These are phyloP conservation scores for Malurus cyaneus DNA, from an alignment of 2,113 vertebrate species.

Conservation along the genomic window DNA sequence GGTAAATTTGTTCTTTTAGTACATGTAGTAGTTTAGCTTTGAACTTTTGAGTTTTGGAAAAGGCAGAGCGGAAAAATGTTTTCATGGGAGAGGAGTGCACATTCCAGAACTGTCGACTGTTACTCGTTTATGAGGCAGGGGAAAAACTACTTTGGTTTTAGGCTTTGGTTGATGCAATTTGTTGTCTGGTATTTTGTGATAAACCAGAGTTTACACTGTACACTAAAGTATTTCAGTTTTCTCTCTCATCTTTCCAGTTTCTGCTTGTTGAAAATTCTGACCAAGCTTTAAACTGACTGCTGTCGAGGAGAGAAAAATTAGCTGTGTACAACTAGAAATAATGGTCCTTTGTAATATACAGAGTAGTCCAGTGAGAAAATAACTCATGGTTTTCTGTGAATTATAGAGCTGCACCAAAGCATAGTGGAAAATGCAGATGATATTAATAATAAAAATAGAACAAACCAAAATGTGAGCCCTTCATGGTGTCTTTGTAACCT, in stretches of 20 bases:
- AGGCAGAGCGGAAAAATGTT: slow-evolving; percentile 72
- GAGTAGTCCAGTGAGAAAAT: background rate
- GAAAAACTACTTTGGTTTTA: background rate
- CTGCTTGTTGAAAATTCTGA: background rate
- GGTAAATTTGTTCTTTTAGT: slow-evolving; percentile 75
- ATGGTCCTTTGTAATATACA: background rate
- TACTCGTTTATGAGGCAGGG: slow-evolving; percentile 25
- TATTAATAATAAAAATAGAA: background rate
- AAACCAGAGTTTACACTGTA: slow-evolving; percentile 21
- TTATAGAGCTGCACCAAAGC: background rate
- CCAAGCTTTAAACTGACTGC: background rate
- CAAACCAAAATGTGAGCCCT: background rate
- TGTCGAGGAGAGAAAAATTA: background rate
- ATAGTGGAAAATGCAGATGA: background rate
- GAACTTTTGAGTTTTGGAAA: slow-evolving; percentile 76
- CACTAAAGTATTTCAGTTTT: slow-evolving; percentile 1
- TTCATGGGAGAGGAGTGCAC: slow-evolving; percentile 65
- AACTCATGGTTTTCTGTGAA: background rate
- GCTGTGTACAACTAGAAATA: background rate
- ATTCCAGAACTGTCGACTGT: slow-evolving; percentile 66
- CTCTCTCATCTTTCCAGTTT: background rate
- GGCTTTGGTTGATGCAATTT: slow-evolving; percentile 36
- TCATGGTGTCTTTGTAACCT: background rate
- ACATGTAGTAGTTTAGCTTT: slow-evolving; percentile 74
- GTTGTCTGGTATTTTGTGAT: slow-evolving; percentile 43